Conservation (phyloP, 1,140 invertebrate genomes). For the Neocloeon triangulifer region DNA sequence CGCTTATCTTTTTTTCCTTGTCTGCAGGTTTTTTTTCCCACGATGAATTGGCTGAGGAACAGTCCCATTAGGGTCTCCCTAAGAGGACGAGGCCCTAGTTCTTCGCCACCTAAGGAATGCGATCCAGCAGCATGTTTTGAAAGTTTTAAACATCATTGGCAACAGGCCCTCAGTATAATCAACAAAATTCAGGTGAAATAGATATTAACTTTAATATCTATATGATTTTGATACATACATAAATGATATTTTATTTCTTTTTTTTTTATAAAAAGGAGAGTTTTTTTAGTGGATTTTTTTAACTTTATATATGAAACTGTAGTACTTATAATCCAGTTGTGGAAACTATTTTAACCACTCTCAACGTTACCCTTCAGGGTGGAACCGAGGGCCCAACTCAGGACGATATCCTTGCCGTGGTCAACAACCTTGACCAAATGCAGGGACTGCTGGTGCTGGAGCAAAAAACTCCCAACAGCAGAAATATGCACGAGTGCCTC, state of each 20-base stretch:
- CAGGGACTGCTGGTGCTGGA: conserved; percentile 70
- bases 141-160: conserved; percentile 88
- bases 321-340: too few relatives aligned
- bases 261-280: too few relatives aligned
- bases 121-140: conserved; percentile 69
- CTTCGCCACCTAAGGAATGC: conserved; percentile 24
- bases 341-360: background rate
- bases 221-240: too few relatives aligned
- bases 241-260: too few relatives aligned
- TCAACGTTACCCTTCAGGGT: conserved; percentile 1
- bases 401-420: conserved; percentile 72
- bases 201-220: too few relatives aligned
- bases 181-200: conserved; percentile 27
- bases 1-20: too few relatives aligned
- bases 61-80: conserved; percentile 11
- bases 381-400: conserved; percentile 29
- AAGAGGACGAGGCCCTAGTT: conserved; percentile 10
- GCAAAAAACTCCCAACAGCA: conserved; percentile 23
- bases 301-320: too few relatives aligned
- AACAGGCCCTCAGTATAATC: conserved; percentile 71
- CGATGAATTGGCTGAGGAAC: conserved; percentile 15
- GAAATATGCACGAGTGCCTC: conserved; percentile 31
- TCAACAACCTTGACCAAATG: conserved; percentile 84
- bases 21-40: too few relatives aligned
- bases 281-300: too few relatives aligned